Evolutionary conservation across 1,140 invertebrate genomes (phyloP).

Genomic region (Calliopsis andreniformis): DNA sequence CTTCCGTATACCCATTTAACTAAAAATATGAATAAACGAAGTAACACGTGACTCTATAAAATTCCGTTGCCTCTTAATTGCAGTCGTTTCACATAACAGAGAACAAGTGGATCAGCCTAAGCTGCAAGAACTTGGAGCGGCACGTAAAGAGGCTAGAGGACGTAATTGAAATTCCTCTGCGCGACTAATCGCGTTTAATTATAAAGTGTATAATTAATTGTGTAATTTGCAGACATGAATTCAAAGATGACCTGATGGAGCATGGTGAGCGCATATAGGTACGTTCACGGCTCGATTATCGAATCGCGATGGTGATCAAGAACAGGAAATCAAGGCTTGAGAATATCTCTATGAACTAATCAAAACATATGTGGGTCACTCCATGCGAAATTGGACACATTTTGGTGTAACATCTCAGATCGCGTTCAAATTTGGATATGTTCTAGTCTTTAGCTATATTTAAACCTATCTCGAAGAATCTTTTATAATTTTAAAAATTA

Average conservation of each 20-base stretch:
- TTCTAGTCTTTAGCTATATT: too few relatives aligned
- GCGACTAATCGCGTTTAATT: slow-evolving; percentile 12
- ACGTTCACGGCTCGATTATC: neutral
- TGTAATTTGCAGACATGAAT: neutral
- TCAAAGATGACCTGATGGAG: neutral
- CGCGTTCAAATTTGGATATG: too few relatives aligned
- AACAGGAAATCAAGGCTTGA: slow-evolving; percentile 14
- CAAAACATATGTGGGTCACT: slow-evolving; percentile 14
- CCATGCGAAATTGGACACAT: too few relatives aligned
- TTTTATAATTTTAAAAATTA: too few relatives aligned
- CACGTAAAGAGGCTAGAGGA: neutral
- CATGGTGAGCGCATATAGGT: neutral
- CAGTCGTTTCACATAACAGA: neutral
- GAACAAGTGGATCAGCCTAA: too few relatives aligned
- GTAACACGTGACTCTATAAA: too few relatives aligned
- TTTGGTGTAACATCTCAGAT: too few relatives aligned
- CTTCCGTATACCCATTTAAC: too few relatives aligned
- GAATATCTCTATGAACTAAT: slow-evolving; percentile 37
- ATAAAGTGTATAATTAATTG: slow-evolving; percentile 10
- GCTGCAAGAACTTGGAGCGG: neutral
- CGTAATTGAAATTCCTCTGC: slow-evolving; percentile 15
- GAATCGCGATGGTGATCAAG: slow-evolving; percentile 26
- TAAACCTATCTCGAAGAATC: too few relatives aligned
- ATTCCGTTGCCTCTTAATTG: neutral
- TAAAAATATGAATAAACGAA: too few relatives aligned